Evolutionary conservation across 2,888 invertebrate genomes (phyloP).

Genomic region (Blera fallax): DNA sequence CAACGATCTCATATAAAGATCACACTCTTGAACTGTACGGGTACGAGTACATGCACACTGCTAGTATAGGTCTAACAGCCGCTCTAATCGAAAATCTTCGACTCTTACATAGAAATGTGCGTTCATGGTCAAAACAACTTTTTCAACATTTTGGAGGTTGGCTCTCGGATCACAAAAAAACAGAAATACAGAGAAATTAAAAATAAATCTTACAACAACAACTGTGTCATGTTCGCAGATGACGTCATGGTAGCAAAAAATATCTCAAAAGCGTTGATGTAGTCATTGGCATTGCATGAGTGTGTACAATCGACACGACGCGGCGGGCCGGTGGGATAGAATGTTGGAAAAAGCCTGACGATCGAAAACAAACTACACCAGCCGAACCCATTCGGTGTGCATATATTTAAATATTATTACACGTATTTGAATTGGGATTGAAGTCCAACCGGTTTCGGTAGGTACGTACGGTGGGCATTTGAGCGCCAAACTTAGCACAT

Average conservation of each 20-base stretch:
- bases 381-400: not conserved
- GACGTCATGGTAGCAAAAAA: constrained; percentile 55
- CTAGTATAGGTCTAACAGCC: not conserved
- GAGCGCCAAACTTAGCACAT: constrained; percentile 45
- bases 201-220: constrained; percentile 56
- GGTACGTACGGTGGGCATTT: constrained; percentile 10
- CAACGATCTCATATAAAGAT: not conserved
- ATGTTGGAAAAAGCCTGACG: not conserved
- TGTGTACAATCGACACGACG: not conserved
- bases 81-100: not conserved
- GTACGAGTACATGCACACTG: not conserved
- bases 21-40: constrained; percentile 13
- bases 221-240: constrained; percentile 62
- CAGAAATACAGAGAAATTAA: constrained; percentile 17
- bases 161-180: constrained; percentile 1
- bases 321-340: not conserved
- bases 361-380: constrained; percentile 2
- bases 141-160: constrained; percentile 6
- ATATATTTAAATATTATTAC: constrained; percentile 21
- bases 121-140: constrained; percentile 9
- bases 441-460: constrained; percentile 33
- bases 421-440: constrained; percentile 11
- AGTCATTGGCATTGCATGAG: constrained; percentile 55
- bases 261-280: constrained; percentile 44
- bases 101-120: not conserved